phyloP scores from a whole-genome alignment of 30 jellyfish, hydroid and myxozoan species.

The Sanderia malayensis region DNA sequence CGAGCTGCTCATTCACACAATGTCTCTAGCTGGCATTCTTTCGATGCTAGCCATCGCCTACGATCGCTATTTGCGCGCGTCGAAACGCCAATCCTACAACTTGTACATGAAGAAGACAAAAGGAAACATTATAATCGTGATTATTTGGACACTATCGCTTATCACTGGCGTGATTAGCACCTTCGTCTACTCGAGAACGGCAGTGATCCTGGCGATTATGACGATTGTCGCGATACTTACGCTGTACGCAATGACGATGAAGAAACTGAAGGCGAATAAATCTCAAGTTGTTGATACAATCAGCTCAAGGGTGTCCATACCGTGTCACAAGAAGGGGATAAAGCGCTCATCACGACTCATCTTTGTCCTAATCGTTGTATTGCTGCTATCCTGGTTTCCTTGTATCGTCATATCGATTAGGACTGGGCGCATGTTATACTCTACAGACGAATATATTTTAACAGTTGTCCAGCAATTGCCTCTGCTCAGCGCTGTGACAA shows the following conservation, averaged over 20 bases:
- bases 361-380: slow-evolving; percentile 14
- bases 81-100: slow-evolving; percentile 41
- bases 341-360: slow-evolving; percentile 51
- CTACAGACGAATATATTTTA: slow-evolving; percentile 9
- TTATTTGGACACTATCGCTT: slow-evolving; percentile 22
- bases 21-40: slow-evolving; percentile 34
- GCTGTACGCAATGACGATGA: slow-evolving; percentile 18
- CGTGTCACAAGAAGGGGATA: slow-evolving; percentile 29
- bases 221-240: slow-evolving; percentile 10
- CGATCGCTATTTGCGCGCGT: slow-evolving; percentile 50
- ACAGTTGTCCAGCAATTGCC: slow-evolving; percentile 50
- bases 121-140: slow-evolving; percentile 19
- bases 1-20: slow-evolving; percentile 27
- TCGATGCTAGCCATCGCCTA: slow-evolving; percentile 59
- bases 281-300: slow-evolving; percentile 9
- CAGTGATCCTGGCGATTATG: slow-evolving; percentile 22
- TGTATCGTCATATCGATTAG: slow-evolving; percentile 23
- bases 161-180: slow-evolving; percentile 25
- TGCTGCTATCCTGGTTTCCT: slow-evolving; percentile 55
- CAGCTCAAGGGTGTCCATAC: background rate
- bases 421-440: slow-evolving; percentile 11
- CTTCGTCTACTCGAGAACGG: slow-evolving; percentile 3
- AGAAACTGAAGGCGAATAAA: slow-evolving; percentile 32
- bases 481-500: slow-evolving; percentile 40
- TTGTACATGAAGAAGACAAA: slow-evolving; percentile 32